Conservation (phyloP, 2,888 invertebrate genomes). For the Lycocerus yunnanus region DNA sequence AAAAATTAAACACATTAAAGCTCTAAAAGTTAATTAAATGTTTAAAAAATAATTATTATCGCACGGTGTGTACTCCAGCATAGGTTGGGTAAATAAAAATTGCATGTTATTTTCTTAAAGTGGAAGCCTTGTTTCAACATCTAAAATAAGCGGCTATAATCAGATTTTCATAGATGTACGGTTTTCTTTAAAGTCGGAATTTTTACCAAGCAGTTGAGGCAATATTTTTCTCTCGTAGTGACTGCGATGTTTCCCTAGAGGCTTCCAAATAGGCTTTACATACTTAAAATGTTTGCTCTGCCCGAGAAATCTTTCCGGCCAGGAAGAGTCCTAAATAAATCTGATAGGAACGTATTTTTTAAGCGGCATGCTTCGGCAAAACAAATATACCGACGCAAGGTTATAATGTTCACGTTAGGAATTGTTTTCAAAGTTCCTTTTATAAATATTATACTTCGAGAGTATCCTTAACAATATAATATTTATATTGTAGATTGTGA, state of each 20-base stretch:
- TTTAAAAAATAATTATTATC: not conserved
- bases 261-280: constrained; percentile 30
- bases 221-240: constrained; percentile 29
- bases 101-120: not conserved
- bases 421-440: not conserved
- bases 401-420: not conserved
- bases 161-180: constrained; percentile 19
- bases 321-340: constrained; percentile 29
- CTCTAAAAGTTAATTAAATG: not conserved
- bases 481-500: not conserved
- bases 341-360: constrained; percentile 30
- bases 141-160: constrained; percentile 18
- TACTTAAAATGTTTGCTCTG: constrained; percentile 31
- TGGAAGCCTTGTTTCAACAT: not conserved
- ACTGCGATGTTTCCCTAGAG: constrained; percentile 29
- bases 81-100: not conserved
- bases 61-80: not conserved
- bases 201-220: constrained; percentile 18
- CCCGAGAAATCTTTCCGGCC: constrained; percentile 28
- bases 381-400: not conserved
- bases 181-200: constrained; percentile 15
- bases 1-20: not conserved
- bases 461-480: not conserved
- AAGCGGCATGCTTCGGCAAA: constrained; percentile 13
- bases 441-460: not conserved